Evolutionary conservation across 2,888 invertebrate species (phyloP), one percentile per base, ranked within the genome.

Genomic region (Tetragnatha montana): DNA sequence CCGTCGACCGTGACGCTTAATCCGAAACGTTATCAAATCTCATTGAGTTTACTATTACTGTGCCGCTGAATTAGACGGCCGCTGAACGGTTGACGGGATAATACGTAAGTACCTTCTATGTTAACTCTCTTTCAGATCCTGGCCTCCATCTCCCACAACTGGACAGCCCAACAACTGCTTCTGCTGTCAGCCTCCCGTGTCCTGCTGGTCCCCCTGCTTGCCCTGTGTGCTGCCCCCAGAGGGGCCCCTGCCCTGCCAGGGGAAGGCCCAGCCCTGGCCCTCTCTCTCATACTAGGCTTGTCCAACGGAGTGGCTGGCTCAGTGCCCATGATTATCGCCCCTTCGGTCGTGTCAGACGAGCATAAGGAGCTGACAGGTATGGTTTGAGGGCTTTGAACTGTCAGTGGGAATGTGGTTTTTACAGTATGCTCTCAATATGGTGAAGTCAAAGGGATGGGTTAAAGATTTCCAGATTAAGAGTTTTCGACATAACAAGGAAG

Each of bases 261-360:
- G 1, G 96, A 96, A 93, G 94, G 95, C 47, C 95, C 95, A 92
- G 95, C 96, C 0, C 94, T 96, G 91, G 92, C 96, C 19, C 95
- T 96, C 88, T 96, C 82, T 7, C 51, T 82, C 22, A 17, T 74
- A 14, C 94, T 98, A 90, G 98, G 98, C 1, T 94, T 97, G 22
- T 96, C 96, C 78, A 98, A 98, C 92, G 98, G 98, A 0, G 94
- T 98, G 75, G 96, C 98, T 86, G 98, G 98, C 6, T 97, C 97
- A 90, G 95, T 98, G 51, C 98, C 98, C 3, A 98, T 98, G 97
- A 97, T 98, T 92, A 95, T 97, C 93, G 98, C 98, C 0, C 97
- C 98, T 0, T 96, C 96, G 76, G 96, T 97, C 93, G 97, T 98
- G 7, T 96, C 97, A 17, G 96, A 97, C 89, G 96, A 97, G 83